A percentile compares a stretch with the other conserved stretches of the same genome.
phyloP scores from a whole-genome alignment of 2,888 invertebrate species.

The Machimus atricapillus region DNA sequence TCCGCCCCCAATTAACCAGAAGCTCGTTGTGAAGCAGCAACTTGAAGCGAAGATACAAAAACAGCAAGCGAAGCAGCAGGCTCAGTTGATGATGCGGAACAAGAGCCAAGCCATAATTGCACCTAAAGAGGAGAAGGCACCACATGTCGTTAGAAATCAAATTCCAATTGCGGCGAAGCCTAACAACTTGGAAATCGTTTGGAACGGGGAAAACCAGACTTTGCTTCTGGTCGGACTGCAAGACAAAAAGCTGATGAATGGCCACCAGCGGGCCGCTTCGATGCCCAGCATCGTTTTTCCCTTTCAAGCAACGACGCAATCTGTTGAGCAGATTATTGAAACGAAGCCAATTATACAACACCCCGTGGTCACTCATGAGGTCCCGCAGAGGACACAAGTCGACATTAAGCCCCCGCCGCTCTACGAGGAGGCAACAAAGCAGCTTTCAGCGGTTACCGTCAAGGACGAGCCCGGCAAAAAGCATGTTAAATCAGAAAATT shows the following conservation, averaged over 20 bases:
- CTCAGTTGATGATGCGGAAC: slow-evolving; percentile 49
- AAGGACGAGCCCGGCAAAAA: slow-evolving; percentile 37
- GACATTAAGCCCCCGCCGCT: slow-evolving; percentile 69
- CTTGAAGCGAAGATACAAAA: slow-evolving; percentile 75
- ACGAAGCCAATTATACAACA: slow-evolving; percentile 49
- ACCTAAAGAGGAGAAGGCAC: slow-evolving; percentile 59
- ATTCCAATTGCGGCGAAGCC: slow-evolving; percentile 57
- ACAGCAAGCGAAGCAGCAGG: slow-evolving; percentile 55
- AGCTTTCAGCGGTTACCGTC: slow-evolving; percentile 57
- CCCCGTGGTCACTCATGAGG: slow-evolving; percentile 50
- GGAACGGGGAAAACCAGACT: slow-evolving; percentile 70
- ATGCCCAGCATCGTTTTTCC: slow-evolving; percentile 68
- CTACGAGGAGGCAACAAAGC: slow-evolving; percentile 75
- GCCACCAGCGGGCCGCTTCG: slow-evolving; percentile 65
- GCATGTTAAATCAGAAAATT: slow-evolving; percentile 60
- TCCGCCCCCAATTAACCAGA: slow-evolving; percentile 59
- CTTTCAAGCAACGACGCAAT: slow-evolving; percentile 53
- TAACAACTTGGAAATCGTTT: slow-evolving; percentile 68
- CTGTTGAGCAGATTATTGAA: slow-evolving; percentile 52
- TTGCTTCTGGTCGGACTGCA: slow-evolving; percentile 66
- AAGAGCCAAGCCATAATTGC: slow-evolving; percentile 21
- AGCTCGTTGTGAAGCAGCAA: slow-evolving; percentile 69
- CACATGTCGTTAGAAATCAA: slow-evolving; percentile 34
- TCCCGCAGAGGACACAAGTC: slow-evolving; percentile 53
- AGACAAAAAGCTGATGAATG: slow-evolving; percentile 63